These are phyloP conservation scores for Hydra vulgaris DNA, from an alignment of 30 jellyfish, hydroid and myxozoan species.

Conservation along the genomic window DNA sequence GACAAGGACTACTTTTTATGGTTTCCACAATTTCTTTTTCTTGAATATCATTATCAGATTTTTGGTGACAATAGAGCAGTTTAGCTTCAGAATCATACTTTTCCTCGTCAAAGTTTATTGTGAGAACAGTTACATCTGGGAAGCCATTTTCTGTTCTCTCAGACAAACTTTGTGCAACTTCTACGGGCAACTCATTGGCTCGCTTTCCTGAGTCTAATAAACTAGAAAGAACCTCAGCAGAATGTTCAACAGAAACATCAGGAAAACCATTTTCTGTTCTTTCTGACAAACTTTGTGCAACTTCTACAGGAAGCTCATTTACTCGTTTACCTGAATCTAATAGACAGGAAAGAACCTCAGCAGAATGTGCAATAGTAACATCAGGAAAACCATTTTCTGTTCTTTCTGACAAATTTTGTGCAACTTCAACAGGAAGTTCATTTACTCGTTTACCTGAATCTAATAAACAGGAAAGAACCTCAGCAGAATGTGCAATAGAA, in stretches of 20 bases:
- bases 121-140: background rate
- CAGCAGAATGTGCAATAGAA: background rate
- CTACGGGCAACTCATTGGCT: background rate
- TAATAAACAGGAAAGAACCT: background rate
- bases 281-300: background rate
- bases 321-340: background rate
- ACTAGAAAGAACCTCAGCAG: background rate
- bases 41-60: too few relatives aligned
- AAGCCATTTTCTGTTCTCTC: constrained; percentile 6
- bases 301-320: background rate
- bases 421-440: background rate
- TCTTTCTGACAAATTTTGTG: background rate
- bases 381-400: constrained; percentile 8
- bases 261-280: constrained; percentile 7
- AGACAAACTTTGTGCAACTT: background rate
- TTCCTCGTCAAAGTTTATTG: background rate
- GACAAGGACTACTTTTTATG: background rate
- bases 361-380: background rate
- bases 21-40: too few relatives aligned
- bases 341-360: background rate
- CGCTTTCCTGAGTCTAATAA: background rate
- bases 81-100: too few relatives aligned
- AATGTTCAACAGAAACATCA: constrained; percentile 1
- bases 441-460: background rate
- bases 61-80: too few relatives aligned